Evolutionary conservation across 2,888 invertebrate genomes (phyloP), one percentile per base, ranked within the genome.

Genomic region (Ophion costatus): DNA sequence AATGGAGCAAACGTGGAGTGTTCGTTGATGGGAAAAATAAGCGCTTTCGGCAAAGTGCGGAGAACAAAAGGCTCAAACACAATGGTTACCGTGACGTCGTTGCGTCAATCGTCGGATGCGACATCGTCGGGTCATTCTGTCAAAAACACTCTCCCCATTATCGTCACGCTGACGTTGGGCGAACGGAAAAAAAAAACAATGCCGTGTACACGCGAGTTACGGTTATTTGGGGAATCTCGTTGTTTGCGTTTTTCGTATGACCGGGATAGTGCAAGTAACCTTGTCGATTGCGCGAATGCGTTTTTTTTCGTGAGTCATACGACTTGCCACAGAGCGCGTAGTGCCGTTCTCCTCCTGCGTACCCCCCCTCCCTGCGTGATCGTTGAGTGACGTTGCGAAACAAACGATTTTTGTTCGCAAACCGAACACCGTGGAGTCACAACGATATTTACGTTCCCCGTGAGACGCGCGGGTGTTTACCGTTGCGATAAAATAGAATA

Each of bases 241-340:
- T 63, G 67, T 74, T 76, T 69, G 75, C 66, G 51, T 42, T 59
- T 83, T 75, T 17, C 42, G 6, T 74, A 59, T 61, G 76, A 73
- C 56, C 84, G 86, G 86, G 66, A 84, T 85, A 88, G 84, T 89
- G 88, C 90, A 88, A 92, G 90, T 92, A 92, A 92, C 92, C 92
- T 92, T 92, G 92, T 85, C 86, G 89, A 90, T 90, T 89, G 90
- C 88, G 90, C 88, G 89, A 67, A 89, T 88, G 89, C 88, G 83
- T 76, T 77, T 90, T 91, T 90, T 63, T 81, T 87, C 86, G 89
- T 91, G 92, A 92, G 91, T 92, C 92, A 92, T 91, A 90, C 88
- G 87, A 88, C 73, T 81, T 85, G 82, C 85, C 67, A 82, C 66
- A 73, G 76, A 80, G 74, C 78, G 75, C 59, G 82, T 81, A 84